Conservation (phyloP, 2,113 vertebrate genomes). For the Oxyura jamaicensis region DNA sequence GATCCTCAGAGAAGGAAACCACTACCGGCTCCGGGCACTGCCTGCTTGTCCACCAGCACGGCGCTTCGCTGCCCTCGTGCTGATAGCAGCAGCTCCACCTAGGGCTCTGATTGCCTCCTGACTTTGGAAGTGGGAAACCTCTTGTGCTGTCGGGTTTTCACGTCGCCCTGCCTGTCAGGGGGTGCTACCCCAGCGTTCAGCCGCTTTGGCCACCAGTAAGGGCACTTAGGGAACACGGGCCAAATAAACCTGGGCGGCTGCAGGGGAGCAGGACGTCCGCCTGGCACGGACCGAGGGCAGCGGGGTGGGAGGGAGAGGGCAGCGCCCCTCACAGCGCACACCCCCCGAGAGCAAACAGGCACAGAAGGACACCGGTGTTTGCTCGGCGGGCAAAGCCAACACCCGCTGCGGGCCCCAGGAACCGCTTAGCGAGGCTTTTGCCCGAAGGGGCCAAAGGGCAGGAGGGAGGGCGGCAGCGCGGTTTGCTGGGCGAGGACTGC, state of each 20-base stretch:
- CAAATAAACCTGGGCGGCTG: neutral
- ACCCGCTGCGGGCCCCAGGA: no score
- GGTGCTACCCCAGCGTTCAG: fast-evolving
- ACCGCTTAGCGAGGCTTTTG: neutral
- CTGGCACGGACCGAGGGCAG: neutral
- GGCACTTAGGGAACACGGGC: no score
- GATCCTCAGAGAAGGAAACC: neutral
- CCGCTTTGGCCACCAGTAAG: neutral
- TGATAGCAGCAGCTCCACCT: neutral
- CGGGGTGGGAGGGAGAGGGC: neutral
- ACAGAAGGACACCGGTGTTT: neutral
- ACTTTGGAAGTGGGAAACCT: neutral
- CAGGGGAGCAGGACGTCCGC: neutral
- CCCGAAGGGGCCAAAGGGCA: neutral
- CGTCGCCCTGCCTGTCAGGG: neutral
- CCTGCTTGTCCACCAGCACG: fast-evolving
- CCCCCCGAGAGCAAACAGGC: slow-evolving; percentile 9
- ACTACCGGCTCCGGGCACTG: fast-evolving
- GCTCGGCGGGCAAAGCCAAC: neutral
- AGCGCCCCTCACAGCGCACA: neutral
- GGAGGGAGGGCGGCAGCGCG: neutral
- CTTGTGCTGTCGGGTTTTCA: neutral
- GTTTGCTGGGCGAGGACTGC: neutral
- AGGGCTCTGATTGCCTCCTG: neutral
- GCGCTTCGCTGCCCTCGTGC: neutral